Conservation (phyloP, 1,140 invertebrate species). For the Teleogryllus occipitalis region DNA sequence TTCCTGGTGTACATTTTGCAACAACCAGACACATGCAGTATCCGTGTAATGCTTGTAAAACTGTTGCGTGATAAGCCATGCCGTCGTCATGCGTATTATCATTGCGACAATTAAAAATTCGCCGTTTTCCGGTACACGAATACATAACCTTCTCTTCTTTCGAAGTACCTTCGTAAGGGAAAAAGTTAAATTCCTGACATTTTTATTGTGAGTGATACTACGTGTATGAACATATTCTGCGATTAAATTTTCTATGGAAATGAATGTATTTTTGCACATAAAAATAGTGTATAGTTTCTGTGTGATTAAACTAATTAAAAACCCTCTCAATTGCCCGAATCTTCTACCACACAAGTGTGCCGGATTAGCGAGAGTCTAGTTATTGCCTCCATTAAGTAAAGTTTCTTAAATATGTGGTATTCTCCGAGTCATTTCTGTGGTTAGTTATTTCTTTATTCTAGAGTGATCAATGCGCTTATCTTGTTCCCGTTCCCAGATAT, state of each 20-base stretch:
- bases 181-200: background rate
- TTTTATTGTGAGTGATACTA: background rate
- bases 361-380: too few relatives aligned
- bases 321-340: background rate
- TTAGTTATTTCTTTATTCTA: too few relatives aligned
- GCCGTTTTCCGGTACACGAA: too few relatives aligned
- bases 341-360: background rate
- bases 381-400: too few relatives aligned
- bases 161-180: too few relatives aligned
- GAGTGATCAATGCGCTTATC: too few relatives aligned
- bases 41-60: background rate
- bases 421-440: too few relatives aligned
- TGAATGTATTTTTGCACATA: background rate
- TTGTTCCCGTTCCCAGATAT: too few relatives aligned
- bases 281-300: background rate
- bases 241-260: background rate
- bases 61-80: background rate
- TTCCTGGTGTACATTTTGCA: background rate
- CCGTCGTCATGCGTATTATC: background rate
- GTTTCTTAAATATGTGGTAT: too few relatives aligned
- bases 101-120: background rate
- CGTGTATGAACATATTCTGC: background rate
- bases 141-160: too few relatives aligned
- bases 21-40: slow-evolving; percentile 6
- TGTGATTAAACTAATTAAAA: background rate